Evolutionary conservation across 2,888 invertebrate genomes (phyloP).

Genomic region (Monochamus alternatus): DNA sequence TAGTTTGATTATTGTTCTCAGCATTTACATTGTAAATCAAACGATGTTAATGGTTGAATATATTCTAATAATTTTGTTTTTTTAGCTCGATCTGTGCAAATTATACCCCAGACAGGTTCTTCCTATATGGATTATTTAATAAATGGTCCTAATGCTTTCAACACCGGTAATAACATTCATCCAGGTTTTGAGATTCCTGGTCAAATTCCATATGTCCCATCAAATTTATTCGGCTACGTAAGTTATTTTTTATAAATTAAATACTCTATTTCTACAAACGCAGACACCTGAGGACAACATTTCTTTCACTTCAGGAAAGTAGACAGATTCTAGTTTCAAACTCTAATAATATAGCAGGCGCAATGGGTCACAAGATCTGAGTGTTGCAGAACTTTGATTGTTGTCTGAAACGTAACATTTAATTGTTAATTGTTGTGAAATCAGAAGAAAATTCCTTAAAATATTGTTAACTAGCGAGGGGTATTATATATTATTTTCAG

Average conservation of each 20-base stretch:
- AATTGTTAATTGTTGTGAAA: no score
- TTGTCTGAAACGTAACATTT: no score
- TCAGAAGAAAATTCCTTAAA: neutral
- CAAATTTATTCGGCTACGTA: conserved; percentile 27
- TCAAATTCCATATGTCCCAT: neutral
- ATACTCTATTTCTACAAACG: no score
- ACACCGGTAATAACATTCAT: conserved; percentile 23
- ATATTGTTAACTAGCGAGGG: neutral
- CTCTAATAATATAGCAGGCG: no score
- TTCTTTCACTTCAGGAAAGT: no score
- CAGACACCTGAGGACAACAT: no score
- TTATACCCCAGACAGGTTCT: conserved; percentile 54
- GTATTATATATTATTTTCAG: conserved; percentile 22
- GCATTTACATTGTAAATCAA: no score
- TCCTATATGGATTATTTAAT: conserved; percentile 40
- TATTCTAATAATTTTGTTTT: neutral
- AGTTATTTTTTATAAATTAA: conserved; percentile 17
- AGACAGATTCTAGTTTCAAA: no score
- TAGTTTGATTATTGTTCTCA: no score
- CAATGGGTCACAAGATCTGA: no score
- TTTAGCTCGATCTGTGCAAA: conserved; percentile 57
- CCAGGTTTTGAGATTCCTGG: neutral
- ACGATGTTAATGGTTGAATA: no score
- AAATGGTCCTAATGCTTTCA: conserved; percentile 31
- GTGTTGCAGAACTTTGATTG: no score